Conservation (phyloP, 2,888 invertebrate species). For the Zeuzera pyrina region DNA sequence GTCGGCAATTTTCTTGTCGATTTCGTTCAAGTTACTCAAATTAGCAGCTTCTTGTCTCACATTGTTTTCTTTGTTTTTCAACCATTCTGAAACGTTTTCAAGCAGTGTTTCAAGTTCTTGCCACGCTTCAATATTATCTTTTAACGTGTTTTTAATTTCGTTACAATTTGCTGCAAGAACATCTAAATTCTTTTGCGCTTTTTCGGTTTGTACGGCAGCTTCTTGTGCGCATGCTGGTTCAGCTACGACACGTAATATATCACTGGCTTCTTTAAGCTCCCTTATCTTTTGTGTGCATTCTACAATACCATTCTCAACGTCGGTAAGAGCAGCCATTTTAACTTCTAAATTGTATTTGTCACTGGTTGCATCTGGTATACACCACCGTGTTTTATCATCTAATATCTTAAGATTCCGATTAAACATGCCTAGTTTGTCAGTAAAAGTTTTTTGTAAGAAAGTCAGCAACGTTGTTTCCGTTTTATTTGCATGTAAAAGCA, state of each 20-base stretch:
- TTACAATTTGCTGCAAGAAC: slow-evolving; percentile 78
- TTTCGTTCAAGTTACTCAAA: slow-evolving; percentile 78
- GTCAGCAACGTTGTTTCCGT: slow-evolving; percentile 83
- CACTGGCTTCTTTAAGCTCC: slow-evolving; percentile 80
- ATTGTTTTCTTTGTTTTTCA: slow-evolving; percentile 84
- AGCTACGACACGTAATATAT: slow-evolving; percentile 81
- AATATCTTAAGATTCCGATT: slow-evolving; percentile 86
- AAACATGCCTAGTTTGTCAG: slow-evolving; percentile 86
- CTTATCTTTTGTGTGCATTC: slow-evolving; percentile 79
- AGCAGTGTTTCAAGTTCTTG: slow-evolving; percentile 84
- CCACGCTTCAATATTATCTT: slow-evolving; percentile 83
- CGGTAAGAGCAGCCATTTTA: slow-evolving; percentile 85
- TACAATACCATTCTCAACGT: slow-evolving; percentile 80
- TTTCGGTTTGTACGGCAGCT: slow-evolving; percentile 79
- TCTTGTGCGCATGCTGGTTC: slow-evolving; percentile 78
- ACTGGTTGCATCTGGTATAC: slow-evolving; percentile 88
- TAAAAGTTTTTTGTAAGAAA: slow-evolving; percentile 89
- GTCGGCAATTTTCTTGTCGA: slow-evolving; percentile 80
- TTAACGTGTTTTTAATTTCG: slow-evolving; percentile 78
- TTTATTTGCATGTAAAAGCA: slow-evolving; percentile 85
- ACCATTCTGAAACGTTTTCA: slow-evolving; percentile 82
- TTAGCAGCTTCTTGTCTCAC: slow-evolving; percentile 82
- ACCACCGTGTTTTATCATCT: slow-evolving; percentile 93
- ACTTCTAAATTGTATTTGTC: slow-evolving; percentile 95
- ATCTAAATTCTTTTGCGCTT: slow-evolving; percentile 80